Percentiles rank a stretch among this genome's conserved stretches.
phyloP scores from a whole-genome alignment of 2,113 vertebrate genomes.

The Amphiprion percula region DNA sequence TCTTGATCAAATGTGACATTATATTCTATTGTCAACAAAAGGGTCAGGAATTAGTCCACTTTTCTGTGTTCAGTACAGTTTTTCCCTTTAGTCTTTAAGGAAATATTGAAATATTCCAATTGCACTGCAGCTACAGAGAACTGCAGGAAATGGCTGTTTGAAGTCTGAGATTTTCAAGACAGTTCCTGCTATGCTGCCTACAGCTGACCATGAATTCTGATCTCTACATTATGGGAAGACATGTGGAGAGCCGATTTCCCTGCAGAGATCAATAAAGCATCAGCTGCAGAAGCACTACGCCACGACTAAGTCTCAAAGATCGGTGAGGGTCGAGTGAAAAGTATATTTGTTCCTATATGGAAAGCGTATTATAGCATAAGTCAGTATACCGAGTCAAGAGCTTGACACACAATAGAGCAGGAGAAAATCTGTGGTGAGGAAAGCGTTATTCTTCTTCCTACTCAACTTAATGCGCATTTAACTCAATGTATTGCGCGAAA shows the following conservation, averaged over 20 bases:
- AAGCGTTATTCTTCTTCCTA: not conserved
- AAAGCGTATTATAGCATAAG: no score
- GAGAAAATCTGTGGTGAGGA: not conserved
- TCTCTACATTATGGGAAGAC: conserved; percentile 20
- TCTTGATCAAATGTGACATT: conserved; percentile 14
- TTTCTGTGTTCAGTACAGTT: no score
- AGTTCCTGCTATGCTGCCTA: not conserved
- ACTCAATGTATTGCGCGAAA: not conserved
- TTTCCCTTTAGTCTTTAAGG: not conserved
- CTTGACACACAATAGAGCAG: no score
- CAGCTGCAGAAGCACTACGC: not conserved
- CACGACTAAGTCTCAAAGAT: not conserved
- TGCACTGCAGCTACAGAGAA: conserved; percentile 1
- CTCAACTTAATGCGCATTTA: no score
- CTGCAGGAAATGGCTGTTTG: not conserved
- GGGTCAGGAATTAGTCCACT: not conserved
- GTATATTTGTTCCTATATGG: not conserved
- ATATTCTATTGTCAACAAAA: conserved; percentile 6
- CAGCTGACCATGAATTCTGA: conserved; percentile 27
- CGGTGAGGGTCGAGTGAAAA: not conserved
- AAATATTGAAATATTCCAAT: not conserved
- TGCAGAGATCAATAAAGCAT: conserved; percentile 33
- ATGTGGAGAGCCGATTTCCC: conserved; percentile 19
- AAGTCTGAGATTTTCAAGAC: conserved; percentile 9
- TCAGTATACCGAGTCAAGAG: no score